Conservation (phyloP, 1,140 invertebrate genomes). For the Medauroidea extradentata region DNA sequence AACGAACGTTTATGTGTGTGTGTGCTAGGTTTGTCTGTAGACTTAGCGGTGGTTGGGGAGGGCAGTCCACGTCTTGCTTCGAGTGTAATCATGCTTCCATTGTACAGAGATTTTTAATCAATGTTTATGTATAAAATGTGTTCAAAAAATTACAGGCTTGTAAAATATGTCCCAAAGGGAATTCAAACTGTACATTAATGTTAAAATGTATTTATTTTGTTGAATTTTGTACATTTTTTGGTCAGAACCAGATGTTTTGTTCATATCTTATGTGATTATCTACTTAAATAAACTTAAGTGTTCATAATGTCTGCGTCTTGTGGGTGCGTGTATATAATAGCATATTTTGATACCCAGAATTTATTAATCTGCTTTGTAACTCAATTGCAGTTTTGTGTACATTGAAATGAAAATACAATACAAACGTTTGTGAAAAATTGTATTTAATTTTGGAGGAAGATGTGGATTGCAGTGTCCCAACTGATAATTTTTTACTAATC, state of each 20-base stretch:
- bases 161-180: no score
- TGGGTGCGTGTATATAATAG: background rate
- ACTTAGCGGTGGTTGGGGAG: no score
- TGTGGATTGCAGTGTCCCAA: constrained; percentile 3
- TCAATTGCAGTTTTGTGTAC: background rate
- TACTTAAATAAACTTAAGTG: background rate
- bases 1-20: no score
- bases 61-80: no score
- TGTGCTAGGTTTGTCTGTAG: no score
- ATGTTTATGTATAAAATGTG: no score
- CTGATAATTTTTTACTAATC: constrained; percentile 1
- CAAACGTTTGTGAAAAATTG: constrained; percentile 2
- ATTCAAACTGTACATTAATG: no score
- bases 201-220: no score
- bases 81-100: no score
- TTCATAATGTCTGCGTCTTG: background rate
- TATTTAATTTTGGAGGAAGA: constrained; percentile 7
- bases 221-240: no score
- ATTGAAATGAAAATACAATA: background rate
- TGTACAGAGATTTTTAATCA: no score
- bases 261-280: background rate
- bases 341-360: background rate
- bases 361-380: background rate
- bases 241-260: background rate
- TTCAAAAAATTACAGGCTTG: no score